A percentile compares a stretch with the other conserved stretches of the same genome.
Conservation (phyloP, 2,113 vertebrate genomes). For the Ascaphus truei region DNA sequence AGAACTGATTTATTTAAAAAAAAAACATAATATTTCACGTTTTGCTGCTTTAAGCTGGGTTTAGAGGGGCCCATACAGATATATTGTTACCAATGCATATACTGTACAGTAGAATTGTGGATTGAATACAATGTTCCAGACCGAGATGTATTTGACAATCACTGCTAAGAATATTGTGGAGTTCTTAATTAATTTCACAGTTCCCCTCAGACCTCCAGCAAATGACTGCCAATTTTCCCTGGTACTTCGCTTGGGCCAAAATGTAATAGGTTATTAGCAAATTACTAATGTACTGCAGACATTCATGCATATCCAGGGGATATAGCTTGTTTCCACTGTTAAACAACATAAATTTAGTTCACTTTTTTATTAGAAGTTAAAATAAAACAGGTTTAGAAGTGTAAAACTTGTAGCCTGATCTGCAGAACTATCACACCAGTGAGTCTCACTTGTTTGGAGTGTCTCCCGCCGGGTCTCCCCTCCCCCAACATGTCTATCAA, state of each 20-base stretch:
- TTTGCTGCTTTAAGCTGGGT: too few relatives aligned
- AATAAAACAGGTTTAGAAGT: not conserved
- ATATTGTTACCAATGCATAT: constrained; percentile 34
- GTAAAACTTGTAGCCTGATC: not conserved
- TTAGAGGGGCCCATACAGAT: too few relatives aligned
- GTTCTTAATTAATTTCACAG: constrained; percentile 39
- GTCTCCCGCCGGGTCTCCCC: too few relatives aligned
- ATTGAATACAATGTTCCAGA: constrained; percentile 27
- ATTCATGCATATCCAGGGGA: constrained; percentile 23
- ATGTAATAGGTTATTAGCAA: constrained; percentile 45
- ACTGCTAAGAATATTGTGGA: constrained; percentile 41
- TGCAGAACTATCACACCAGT: not conserved
- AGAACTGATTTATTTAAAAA: too few relatives aligned
- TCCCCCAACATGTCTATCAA: too few relatives aligned
- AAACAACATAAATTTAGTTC: constrained; percentile 16
- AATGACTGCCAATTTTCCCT: constrained; percentile 34
- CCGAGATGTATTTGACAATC: constrained; percentile 45
- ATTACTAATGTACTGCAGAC: constrained; percentile 39
- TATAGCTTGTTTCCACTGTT: constrained; percentile 7
- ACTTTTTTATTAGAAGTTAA: constrained; percentile 2
- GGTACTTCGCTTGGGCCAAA: constrained; percentile 25
- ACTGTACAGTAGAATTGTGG: constrained; percentile 40
- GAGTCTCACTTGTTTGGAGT: not conserved
- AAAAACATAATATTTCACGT: too few relatives aligned
- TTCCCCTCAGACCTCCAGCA: constrained; percentile 31